Evolutionary conservation across 2,797 vertebrate species (phyloP).

Genomic region (Serranus cabrilla): DNA sequence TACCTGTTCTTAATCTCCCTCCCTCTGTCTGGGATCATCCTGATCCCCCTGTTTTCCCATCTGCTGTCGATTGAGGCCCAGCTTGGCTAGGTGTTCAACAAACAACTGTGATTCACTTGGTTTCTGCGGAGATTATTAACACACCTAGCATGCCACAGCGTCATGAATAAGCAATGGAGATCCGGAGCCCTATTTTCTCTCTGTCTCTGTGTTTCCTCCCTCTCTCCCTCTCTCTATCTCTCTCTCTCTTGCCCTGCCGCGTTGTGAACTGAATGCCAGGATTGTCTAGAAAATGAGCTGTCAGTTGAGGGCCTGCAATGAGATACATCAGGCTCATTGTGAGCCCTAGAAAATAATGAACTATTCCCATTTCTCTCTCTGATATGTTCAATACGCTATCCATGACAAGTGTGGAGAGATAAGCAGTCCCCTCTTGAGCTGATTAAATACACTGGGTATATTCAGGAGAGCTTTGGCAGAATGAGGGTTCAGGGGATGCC

Average conservation of each 20-base stretch:
- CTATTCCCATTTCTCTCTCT: slow-evolving; percentile 81
- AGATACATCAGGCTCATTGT: slow-evolving; percentile 87
- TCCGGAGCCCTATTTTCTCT: slow-evolving; percentile 79
- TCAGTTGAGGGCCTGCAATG: slow-evolving; percentile 82
- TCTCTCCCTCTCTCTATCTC: slow-evolving; percentile 34
- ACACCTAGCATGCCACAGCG: slow-evolving; percentile 82
- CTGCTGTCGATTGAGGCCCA: slow-evolving; percentile 75
- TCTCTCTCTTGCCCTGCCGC: slow-evolving; percentile 56
- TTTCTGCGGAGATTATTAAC: slow-evolving; percentile 88
- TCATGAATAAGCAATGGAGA: slow-evolving; percentile 88
- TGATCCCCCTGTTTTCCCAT: slow-evolving; percentile 82
- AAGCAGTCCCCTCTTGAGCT: slow-evolving; percentile 83
- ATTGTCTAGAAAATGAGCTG: slow-evolving; percentile 89
- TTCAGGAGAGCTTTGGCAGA: slow-evolving; percentile 72
- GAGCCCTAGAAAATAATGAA: slow-evolving; percentile 87
- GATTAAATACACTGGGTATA: slow-evolving; percentile 82
- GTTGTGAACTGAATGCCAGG: slow-evolving; percentile 81
- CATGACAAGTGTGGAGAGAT: slow-evolving; percentile 85
- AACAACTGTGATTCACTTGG: slow-evolving; percentile 85
- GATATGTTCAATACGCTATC: slow-evolving; percentile 85
- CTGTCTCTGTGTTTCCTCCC: slow-evolving; percentile 66
- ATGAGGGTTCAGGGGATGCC: slow-evolving; percentile 65
- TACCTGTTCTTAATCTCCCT: slow-evolving; percentile 85
- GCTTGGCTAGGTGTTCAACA: slow-evolving; percentile 83
- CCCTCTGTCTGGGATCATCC: slow-evolving; percentile 79